Percentiles rank a stretch among this genome's conserved stretches.
Conservation (phyloP, 2,888 invertebrate species). For the Papilio protenor region DNA sequence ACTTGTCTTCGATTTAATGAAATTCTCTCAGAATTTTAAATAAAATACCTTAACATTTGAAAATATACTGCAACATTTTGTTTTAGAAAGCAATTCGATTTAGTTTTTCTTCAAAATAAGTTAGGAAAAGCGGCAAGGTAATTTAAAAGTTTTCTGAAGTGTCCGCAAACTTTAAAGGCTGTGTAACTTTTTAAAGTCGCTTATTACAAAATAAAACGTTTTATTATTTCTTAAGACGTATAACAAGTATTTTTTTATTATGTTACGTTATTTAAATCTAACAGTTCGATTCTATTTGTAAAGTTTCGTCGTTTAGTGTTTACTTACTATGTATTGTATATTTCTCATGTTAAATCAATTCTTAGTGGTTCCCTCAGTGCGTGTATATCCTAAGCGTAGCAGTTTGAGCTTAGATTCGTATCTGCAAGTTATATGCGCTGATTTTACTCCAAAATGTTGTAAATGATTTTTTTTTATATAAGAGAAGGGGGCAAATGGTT, state of each 20-base stretch:
- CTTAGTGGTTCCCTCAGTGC: not conserved
- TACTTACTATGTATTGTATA: no score
- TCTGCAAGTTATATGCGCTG: no score
- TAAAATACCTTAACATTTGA: not conserved
- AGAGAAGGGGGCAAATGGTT: no score
- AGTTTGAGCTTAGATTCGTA: no score
- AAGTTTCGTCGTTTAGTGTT: not conserved
- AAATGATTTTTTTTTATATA: no score
- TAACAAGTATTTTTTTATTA: not conserved
- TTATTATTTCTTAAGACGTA: slow-evolving; percentile 12
- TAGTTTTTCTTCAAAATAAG: slow-evolving; percentile 31
- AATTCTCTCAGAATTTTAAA: not conserved
- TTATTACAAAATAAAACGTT: slow-evolving; percentile 35
- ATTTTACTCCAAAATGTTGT: not conserved
- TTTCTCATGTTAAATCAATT: no score
- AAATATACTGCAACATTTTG: slow-evolving; percentile 18
- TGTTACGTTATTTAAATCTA: no score
- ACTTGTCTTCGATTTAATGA: not conserved
- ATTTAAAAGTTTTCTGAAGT: slow-evolving; percentile 35
- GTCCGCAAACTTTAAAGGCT: slow-evolving; percentile 31
- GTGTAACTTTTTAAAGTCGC: slow-evolving; percentile 37
- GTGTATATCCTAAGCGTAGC: no score
- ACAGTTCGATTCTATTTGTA: no score
- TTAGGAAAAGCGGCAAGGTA: slow-evolving; percentile 30
- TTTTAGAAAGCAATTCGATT: slow-evolving; percentile 30